Evolutionary conservation across 2,113 vertebrate species (phyloP), one percentile per base, ranked within the genome.

Genomic region (Boulengeromyrus knoepffleri): DNA sequence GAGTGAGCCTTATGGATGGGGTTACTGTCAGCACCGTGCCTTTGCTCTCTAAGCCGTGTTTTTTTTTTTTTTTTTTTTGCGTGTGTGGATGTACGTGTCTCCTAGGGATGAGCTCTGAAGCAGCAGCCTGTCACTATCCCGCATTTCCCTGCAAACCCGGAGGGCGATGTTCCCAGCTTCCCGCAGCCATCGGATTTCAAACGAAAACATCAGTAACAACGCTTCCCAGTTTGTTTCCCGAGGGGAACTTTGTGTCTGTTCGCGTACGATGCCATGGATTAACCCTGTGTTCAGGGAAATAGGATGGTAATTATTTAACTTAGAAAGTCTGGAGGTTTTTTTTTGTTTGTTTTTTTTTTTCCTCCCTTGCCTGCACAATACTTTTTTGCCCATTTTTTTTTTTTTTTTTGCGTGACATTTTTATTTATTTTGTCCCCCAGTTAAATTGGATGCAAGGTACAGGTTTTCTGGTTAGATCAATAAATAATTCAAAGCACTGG

Each of bases 41-140:
- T 12, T 58, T 24, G 31, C 31, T 62, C 17, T 42, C 53, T 45
- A 45, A 88, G n/a, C 13, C 0, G 13, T 87, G 31, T 87, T 27
- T 62, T 58, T 7, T 4, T 7, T 85, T 36, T 86, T 13, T 31
- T 58, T 17, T 4, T 7, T 85, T 39, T 39, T 86, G n/a, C 17
- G 45, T 56, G 13, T 86, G 5, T 52, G 47, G 0, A 0, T 5
- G 27, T 3, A 21, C 15, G 92, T 96, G 94, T 94, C 92, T 93
- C 91, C 45, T 96, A 99, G 99, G 97, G 98, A 99, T 96, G 99
- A 99, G 97, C 96, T 99, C 92, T 99, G 97, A 99, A 97, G 93
- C 93, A 88, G 93, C 93, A 92, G 91, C 91, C 92, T 42, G 89
- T 92, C 93, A 91, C 93, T 93, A 91, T 93, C 91, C 90, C 93